These are phyloP conservation scores for Parotocinclus haroldoi DNA, from an alignment of 2,797 vertebrate species.

Conservation along the genomic window DNA sequence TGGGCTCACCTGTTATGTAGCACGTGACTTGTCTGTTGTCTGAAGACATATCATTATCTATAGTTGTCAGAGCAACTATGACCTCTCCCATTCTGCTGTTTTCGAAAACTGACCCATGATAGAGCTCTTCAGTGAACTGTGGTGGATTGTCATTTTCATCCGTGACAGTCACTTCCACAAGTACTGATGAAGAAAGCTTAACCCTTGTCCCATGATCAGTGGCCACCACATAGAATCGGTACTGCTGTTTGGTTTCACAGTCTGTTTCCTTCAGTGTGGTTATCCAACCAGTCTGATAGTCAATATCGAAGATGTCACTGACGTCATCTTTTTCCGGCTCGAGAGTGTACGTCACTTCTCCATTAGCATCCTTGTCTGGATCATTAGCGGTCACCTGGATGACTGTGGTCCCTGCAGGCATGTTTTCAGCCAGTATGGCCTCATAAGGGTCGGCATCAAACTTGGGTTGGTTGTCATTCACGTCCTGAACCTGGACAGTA, in stretches of 20 bases:
- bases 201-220: constrained; percentile 82
- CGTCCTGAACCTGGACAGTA: constrained; percentile 90
- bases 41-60: constrained; percentile 83
- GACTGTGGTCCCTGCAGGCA: constrained; percentile 89
- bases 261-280: constrained; percentile 79
- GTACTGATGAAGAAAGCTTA: constrained; percentile 86
- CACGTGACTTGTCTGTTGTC: constrained; percentile 87
- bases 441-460: constrained; percentile 92
- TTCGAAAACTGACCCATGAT: constrained; percentile 84
- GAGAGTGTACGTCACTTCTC: constrained; percentile 87
- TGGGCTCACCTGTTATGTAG: constrained; percentile 88
- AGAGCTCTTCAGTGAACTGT: constrained; percentile 79
- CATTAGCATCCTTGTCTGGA: constrained; percentile 85
- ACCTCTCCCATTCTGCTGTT: constrained; percentile 79
- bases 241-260: constrained; percentile 79
- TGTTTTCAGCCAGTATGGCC: constrained; percentile 90
- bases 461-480: constrained; percentile 92
- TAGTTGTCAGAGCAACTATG: constrained; percentile 79
- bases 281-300: constrained; percentile 90
- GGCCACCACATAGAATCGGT: constrained; percentile 84
- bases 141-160: constrained; percentile 97
- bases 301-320: constrained; percentile 80
- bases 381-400: constrained; percentile 97
- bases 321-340: constrained; percentile 69
- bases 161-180: constrained; percentile 86